Percentiles rank a stretch among this genome's conserved stretches.
Conservation (phyloP, 2,888 invertebrate species). For the Chorisops tibialis region DNA sequence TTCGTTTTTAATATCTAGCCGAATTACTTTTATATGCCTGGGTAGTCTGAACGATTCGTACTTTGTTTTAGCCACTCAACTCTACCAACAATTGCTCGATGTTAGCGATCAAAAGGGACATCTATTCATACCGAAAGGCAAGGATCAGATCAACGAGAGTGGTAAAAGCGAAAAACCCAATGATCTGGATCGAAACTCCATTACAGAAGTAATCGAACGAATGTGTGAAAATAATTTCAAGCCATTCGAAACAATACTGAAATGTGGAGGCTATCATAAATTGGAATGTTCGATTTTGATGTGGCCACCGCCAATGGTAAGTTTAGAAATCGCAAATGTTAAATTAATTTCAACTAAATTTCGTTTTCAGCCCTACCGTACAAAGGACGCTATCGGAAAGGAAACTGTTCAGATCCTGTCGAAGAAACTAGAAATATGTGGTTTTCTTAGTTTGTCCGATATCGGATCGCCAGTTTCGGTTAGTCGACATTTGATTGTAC, state of each 20-base stretch:
- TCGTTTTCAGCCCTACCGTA: slow-evolving; percentile 41
- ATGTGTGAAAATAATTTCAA: slow-evolving; percentile 71
- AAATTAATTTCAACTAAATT: slow-evolving; percentile 20
- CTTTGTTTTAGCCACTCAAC: slow-evolving; percentile 46
- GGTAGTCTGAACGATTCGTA: slow-evolving; percentile 63
- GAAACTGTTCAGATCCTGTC: slow-evolving; percentile 56
- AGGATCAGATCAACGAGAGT: slow-evolving; percentile 16
- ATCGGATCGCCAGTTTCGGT: slow-evolving; percentile 88
- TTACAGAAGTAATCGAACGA: slow-evolving; percentile 45
- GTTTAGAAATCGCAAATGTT: slow-evolving; percentile 29
- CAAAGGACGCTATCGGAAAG: slow-evolving; percentile 30
- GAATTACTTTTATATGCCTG: slow-evolving; percentile 72
- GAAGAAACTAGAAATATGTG: slow-evolving; percentile 76
- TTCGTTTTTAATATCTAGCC: slow-evolving; percentile 76
- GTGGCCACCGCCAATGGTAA: slow-evolving; percentile 70
- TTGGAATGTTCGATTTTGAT: slow-evolving; percentile 68
- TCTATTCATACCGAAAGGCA: slow-evolving; percentile 58
- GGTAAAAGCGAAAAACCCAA: neutral
- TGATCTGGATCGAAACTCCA: neutral
- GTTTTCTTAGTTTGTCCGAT: slow-evolving; percentile 83
- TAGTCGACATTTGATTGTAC: slow-evolving; percentile 85
- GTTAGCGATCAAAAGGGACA: slow-evolving; percentile 66
- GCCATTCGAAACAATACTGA: slow-evolving; percentile 67
- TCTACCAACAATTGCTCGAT: slow-evolving; percentile 77
- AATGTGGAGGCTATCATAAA: slow-evolving; percentile 63